These are phyloP conservation scores for Hemiscyllium ocellatum DNA, from an alignment of 2,113 vertebrate genomes.

Conservation along the genomic window DNA sequence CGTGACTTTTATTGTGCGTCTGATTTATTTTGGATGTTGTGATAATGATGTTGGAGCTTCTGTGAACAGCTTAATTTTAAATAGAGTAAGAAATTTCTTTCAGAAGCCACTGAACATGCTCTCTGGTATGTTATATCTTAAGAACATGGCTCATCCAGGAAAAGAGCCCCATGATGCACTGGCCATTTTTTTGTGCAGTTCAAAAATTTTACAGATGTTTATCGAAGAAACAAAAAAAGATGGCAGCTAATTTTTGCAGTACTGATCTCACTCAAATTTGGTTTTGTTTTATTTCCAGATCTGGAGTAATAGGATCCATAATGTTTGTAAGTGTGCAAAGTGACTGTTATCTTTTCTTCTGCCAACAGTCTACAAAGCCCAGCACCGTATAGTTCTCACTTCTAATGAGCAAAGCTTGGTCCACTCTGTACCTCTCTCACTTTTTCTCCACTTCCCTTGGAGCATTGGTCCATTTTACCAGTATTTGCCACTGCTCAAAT, in stretches of 20 bases:
- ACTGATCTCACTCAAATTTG: neutral
- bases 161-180: neutral
- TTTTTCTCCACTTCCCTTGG: neutral
- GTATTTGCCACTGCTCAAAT: neutral
- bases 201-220: constrained; percentile 40
- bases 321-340: neutral
- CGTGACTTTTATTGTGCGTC: neutral
- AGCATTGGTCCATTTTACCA: neutral
- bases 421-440: neutral
- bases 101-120: neutral
- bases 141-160: neutral
- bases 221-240: constrained; percentile 41
- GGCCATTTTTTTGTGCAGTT: constrained; percentile 33
- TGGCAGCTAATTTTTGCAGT: constrained; percentile 29
- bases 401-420: neutral
- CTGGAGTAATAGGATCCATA: neutral
- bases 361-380: neutral
- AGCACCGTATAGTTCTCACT: neutral
- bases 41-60: neutral
- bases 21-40: neutral
- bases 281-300: neutral
- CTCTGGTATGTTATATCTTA: neutral
- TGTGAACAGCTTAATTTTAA: constrained; percentile 6
- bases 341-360: neutral
- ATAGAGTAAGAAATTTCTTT: neutral